Evolutionary conservation across 2,797 vertebrate species (phyloP), one percentile per base, ranked within the genome.

Genomic region (Apogon hyalosoma): DNA sequence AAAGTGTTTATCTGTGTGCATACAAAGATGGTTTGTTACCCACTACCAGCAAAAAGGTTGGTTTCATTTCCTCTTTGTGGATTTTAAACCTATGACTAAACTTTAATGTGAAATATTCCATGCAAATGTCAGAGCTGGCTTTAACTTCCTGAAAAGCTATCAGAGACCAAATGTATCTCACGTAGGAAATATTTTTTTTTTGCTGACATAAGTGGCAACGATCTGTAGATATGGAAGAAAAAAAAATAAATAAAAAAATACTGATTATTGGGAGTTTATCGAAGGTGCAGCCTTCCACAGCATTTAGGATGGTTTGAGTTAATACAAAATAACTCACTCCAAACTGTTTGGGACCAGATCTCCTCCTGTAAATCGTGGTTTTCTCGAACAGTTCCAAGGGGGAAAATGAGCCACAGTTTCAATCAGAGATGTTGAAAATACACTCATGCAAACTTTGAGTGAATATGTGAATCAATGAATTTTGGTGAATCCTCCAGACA

Each of bases 401-500:
- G 21, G 4, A 24, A 24, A 24, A 24, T 24, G 21, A 24, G 21
- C 4, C 21, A 24, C 21, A 24, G 4, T 24, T 24, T 24, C 21
- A 24, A 24, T 4, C 21, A 24, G 4, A 24, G 21, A 4, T 24
- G 21, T 24, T 33, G 31, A 33, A 33, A 33, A 33, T 33, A 33
- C 31, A 4, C 21, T 24, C 2, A 4, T 24, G 21, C 21, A 24
- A 24, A 24, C 21, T 24, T 24, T 24, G 21, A 24, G 0, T 51
- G 39, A 63, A 41, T 1, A 11, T 15, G 53, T 38, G 33, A 49
- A 63, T 49, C n/a, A 45, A 65, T 49, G 6, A 50, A 38, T 28
- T 48, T 69, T 55, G 46, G 45, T 69, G 51, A 90, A 77, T 46
- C 1, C 63, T 63, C 80, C 63, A 81, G 83, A 91, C 73, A 87